phyloP scores from a whole-genome alignment of 2,888 invertebrate genomes.

The Ophioninae sp. region DNA sequence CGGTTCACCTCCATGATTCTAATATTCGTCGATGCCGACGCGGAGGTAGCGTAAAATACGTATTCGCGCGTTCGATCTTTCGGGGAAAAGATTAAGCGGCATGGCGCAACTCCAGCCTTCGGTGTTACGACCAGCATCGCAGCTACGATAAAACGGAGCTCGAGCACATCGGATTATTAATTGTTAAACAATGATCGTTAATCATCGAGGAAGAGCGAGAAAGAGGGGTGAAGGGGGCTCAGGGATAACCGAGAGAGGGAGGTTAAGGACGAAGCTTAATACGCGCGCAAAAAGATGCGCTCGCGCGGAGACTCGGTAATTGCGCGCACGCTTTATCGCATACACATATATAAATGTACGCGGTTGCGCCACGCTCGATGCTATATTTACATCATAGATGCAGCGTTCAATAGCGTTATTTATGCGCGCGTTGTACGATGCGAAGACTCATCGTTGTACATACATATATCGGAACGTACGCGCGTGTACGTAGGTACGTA shows the following conservation, averaged over 20 bases:
- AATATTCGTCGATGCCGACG: slow-evolving; percentile 49
- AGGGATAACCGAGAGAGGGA: not conserved
- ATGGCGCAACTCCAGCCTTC: slow-evolving; percentile 25
- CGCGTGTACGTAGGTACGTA: too few species aligned
- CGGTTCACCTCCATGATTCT: slow-evolving; percentile 33
- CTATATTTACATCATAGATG: slow-evolving; percentile 28
- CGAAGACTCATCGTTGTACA: slow-evolving; percentile 56
- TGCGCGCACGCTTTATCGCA: slow-evolving; percentile 49
- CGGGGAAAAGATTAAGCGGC: slow-evolving; percentile 54
- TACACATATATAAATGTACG: slow-evolving; percentile 17
- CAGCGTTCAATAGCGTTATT: slow-evolving; percentile 61
- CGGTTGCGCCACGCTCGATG: slow-evolving; percentile 41
- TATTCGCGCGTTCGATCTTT: slow-evolving; percentile 43
- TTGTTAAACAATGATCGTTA: slow-evolving; percentile 68
- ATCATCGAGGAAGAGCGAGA: slow-evolving; percentile 60
- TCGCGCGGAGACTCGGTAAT: slow-evolving; percentile 52
- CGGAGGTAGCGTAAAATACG: slow-evolving; percentile 45
- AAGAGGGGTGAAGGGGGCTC: slow-evolving; percentile 28
- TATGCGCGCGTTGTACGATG: slow-evolving; percentile 57
- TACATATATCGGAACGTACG: too few species aligned
- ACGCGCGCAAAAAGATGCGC: not conserved
- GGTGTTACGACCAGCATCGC: slow-evolving; percentile 29
- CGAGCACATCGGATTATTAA: slow-evolving; percentile 62
- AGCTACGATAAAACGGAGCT: slow-evolving; percentile 55
- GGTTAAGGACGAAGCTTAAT: slow-evolving; percentile 5